Base-by-base conservation (phyloP, 2,888 invertebrate species). In the Harmothoe impar region DNA sequence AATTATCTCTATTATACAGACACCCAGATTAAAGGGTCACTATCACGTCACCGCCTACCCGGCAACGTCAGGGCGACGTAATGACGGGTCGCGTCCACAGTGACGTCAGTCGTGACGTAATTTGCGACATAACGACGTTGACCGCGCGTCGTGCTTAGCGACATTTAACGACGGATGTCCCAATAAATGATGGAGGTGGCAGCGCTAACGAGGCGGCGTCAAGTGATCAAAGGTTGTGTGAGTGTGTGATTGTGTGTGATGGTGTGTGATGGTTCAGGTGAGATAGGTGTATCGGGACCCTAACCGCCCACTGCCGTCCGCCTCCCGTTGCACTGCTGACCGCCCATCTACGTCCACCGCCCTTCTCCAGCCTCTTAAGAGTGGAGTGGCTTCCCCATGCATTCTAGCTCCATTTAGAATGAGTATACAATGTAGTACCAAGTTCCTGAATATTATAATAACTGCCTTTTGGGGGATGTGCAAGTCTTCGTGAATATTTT, bases 21-120 rank as follows among this genome's bases (percentile, higher is more conserved):
- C 62, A 62, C n/a, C n/a, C 23, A 62, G 62, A 62, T 62, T 62
- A 62, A 62, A 62, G 62, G 23, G 43, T 43, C 62, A 62, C 62
- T 15, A 72, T 7, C 29, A 72, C 72, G 29, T 72, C 72, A 15
- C 72, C 72, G 29, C 72, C 29, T 29, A 7, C 72, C 17, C 3
- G 15, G 62, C 5, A 3, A 72, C 72, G 72, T 29, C 29, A 17
- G 29, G 15, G 15, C 5, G 72, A 72, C 72, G 72, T 72, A 72
- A 72, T 25, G 72, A 29, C 72, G 72, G 20, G 72, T 29, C 29
- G 72, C 29, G 72, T 72, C 72, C 20, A n/a, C 29, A 12, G n/a
- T 29, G 72, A 29, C 29, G 29, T 72, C 25, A 72, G 1, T 62
- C 20, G 62, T 62, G 62, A 62, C 62, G 62, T 62, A 20, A 62